A percentile compares a stretch with the other conserved stretches of the same genome.
phyloP scores from a whole-genome alignment of 1,140 invertebrate genomes.

The Atta texana region DNA sequence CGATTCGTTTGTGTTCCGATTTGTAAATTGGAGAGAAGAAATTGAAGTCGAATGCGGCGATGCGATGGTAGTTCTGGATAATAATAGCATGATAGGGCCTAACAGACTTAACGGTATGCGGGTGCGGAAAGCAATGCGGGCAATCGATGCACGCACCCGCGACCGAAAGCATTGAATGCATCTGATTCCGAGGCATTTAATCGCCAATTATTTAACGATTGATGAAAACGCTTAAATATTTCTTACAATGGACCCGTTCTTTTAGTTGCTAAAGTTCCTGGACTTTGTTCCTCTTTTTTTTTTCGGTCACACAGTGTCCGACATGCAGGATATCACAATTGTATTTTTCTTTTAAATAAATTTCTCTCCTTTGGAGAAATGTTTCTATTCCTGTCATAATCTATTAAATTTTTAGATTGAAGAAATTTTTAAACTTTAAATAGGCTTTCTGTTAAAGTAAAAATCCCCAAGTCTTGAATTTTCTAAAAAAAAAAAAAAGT shows the following conservation, averaged over 20 bases:
- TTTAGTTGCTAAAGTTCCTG: not conserved
- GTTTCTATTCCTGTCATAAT: not conserved
- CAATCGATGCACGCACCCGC: slow-evolving; percentile 52
- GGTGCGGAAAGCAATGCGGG: slow-evolving; percentile 62
- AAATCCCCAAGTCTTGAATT: not conserved
- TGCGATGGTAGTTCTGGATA: slow-evolving; percentile 1
- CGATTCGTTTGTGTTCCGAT: slow-evolving; percentile 7
- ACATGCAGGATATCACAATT: not conserved
- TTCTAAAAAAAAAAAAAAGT: not conserved
- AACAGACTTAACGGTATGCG: slow-evolving; percentile 54
- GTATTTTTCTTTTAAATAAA: not conserved
- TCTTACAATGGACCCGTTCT: slow-evolving; percentile 11
- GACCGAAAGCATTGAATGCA: not conserved
- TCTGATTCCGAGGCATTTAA: slow-evolving; percentile 1
- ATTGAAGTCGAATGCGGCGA: slow-evolving; percentile 4
- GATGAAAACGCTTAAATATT: not conserved
- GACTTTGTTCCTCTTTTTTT: not conserved
- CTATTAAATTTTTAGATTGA: not conserved
- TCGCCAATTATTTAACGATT: slow-evolving; percentile 8
- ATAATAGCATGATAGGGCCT: slow-evolving; percentile 27
- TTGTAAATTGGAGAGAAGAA: slow-evolving; percentile 15
- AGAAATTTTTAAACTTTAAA: not conserved
- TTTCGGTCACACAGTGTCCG: too few species aligned
- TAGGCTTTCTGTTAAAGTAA: not conserved
- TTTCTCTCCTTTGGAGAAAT: not conserved